Conservation (phyloP, 2,113 vertebrate genomes). For the Pteruthius melanotis region DNA sequence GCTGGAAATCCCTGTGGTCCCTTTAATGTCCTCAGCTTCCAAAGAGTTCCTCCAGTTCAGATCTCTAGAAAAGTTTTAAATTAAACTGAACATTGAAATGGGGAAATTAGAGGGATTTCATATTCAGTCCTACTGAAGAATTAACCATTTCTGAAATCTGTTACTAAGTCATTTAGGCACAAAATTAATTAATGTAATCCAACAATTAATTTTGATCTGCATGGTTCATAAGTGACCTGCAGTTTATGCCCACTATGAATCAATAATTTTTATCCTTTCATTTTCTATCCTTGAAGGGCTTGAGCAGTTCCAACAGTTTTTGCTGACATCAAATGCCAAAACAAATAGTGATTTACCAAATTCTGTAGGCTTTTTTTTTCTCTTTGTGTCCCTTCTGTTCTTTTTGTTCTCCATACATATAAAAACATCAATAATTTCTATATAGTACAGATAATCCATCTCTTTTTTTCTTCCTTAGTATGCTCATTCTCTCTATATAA, state of each 20-base stretch:
- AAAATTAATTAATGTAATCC: background rate
- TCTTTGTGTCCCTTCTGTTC: background rate
- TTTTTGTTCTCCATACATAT: background rate
- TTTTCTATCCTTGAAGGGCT: background rate
- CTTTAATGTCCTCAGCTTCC: background rate
- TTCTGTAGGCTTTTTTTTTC: background rate
- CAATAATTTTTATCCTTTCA: background rate
- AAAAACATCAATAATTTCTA: background rate
- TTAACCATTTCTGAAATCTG: background rate
- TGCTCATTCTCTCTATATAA: background rate
- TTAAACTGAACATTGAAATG: background rate
- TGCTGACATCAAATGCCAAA: background rate
- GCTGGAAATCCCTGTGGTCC: background rate
- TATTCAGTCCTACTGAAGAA: background rate
- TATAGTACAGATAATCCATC: background rate
- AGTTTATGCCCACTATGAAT: background rate
- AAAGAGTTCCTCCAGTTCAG: background rate
- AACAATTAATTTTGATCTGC: background rate
- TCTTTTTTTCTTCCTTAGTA: background rate
- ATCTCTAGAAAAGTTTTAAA: background rate
- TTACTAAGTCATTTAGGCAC: background rate
- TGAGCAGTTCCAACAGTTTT: background rate
- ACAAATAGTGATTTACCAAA: background rate
- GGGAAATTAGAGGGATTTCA: background rate
- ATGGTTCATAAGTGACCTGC: background rate